Percentiles rank a stretch among this genome's conserved stretches.
These are phyloP conservation scores for Trachops cirrhosus DNA, from an alignment of 2,797 vertebrate species.

Conservation along the genomic window DNA sequence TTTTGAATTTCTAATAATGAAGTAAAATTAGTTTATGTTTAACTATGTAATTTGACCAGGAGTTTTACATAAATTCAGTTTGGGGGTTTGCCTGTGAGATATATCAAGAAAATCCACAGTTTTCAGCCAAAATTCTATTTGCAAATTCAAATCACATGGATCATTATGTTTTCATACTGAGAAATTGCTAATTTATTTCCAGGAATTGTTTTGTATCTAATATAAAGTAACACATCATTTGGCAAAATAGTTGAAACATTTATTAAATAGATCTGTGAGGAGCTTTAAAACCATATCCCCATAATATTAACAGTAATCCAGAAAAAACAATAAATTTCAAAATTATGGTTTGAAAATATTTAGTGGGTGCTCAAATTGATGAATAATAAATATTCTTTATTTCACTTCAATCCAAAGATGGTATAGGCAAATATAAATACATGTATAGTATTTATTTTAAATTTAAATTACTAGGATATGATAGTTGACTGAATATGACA, in stretches of 20 bases:
- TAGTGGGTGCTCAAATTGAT: not conserved
- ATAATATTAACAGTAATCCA: slow-evolving; percentile 57
- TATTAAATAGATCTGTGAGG: slow-evolving; percentile 61
- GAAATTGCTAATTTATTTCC: slow-evolving; percentile 74
- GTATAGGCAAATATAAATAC: not conserved
- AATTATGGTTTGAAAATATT: slow-evolving; percentile 47
- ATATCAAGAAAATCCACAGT: not conserved
- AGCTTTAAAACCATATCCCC: slow-evolving; percentile 66
- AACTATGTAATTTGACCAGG: not conserved
- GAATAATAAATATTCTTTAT: not conserved
- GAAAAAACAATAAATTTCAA: slow-evolving; percentile 46
- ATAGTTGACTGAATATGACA: not conserved
- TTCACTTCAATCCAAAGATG: not conserved
- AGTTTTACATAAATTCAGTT: not conserved
- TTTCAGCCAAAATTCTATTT: not conserved
- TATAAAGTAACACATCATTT: slow-evolving; percentile 69
- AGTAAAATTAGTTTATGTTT: not conserved
- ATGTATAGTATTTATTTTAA: not conserved
- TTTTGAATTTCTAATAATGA: not conserved
- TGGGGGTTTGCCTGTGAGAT: not conserved
- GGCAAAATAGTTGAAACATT: slow-evolving; percentile 69
- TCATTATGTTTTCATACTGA: slow-evolving; percentile 56
- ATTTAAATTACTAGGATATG: not conserved
- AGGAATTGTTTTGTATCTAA: slow-evolving; percentile 71
- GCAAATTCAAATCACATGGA: slow-evolving; percentile 69